Evolutionary conservation across 2,888 invertebrate genomes (phyloP), one percentile per base, ranked within the genome.

Genomic region (Beris morrisii): DNA sequence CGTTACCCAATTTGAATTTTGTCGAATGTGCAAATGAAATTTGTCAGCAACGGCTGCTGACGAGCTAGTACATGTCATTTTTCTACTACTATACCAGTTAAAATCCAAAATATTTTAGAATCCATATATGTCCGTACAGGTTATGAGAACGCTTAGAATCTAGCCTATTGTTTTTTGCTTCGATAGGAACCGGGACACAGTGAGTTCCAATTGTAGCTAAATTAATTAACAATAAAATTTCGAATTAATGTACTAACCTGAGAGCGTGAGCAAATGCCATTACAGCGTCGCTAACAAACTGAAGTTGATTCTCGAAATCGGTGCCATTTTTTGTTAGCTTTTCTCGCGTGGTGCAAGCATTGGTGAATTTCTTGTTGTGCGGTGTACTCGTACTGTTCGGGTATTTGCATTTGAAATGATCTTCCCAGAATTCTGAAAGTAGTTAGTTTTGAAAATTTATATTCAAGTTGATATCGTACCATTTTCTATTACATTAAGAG

Each of bases 271-370:
- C 96, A 80, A 97, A 96, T 1, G 96, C 93, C 89, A 96, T 87
- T 0, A 96, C 95, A 22, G 97, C 95, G 78, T 97, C 97, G 43
- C 94, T 94, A 38, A 97, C 97, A 80, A 96, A 97, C 82, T 97
- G 97, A 71, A 97, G 83, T 79, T 97, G 97, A 72, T 92, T 89
- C 79, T 97, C 97, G 73, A 94, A 93, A 73, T 90, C 90, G 0
- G 92, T 93, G 75, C 92, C 90, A 66, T 89, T 85, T 53, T 85
- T 83, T 0, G 89, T 87, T 5, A 95, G 86, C 7, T 84, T 83
- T 78, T 95, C 94, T 32, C 84, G 82, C 0, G 91, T 93, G 0
- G 92, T 91, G 78, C 97, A 97, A 5, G 79, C 74, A 22, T 81
- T 82, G 4, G 83, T 85, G 77, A 88, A 90, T 74, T 89, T 87